Evolutionary conservation across 2,888 invertebrate species (phyloP), one percentile per base, ranked within the genome.

Genomic region (Melikaiella ostensackeni): DNA sequence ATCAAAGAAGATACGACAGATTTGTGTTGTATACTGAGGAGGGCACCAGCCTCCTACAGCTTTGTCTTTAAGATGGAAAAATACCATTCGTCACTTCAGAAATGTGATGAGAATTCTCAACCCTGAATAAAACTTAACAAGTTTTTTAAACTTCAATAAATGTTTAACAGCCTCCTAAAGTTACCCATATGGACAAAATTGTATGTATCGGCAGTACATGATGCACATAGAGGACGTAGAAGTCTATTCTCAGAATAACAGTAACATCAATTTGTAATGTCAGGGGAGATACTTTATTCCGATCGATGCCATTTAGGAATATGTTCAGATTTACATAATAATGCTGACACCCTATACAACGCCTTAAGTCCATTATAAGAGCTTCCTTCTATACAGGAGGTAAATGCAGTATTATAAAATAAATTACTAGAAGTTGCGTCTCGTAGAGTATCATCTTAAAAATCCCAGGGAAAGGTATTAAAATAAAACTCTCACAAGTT

Each of bases 201-300:
- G 50, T 50, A 50, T 75, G 38, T 19, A 24, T 35, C 35, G 35
- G 59, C 9, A 27, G 74, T 13, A 38, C 5, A 74, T 74, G 33
- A 61, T 38, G 24, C 46, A 70, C 21, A 74, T 38, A 30, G 27
- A 70, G 30, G 19, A 50, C 50, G 13, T 50, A 50, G 30, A n/a
- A 50, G 30, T 70, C 30, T 70, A 70, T 50, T 70, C 30, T 50
- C 50, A 70, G 27, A 70, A 50, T 70, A 70, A 70, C 70, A 70
- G 70, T 46, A 70, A 50, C 70, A 70, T 50, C 70, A 70, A 70
- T 70, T 70, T 70, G 70, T 70, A 70, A 70, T 70, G 70, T 70
- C 70, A 70, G 19, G 70, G 70, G 70, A 50, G 46, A 30, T 46
- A 46, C 27, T 46, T 70, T 70, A 70, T 70, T 50, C 46, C 70